Conservation (phyloP, 2,888 invertebrate genomes). For the Philonicus albiceps region DNA sequence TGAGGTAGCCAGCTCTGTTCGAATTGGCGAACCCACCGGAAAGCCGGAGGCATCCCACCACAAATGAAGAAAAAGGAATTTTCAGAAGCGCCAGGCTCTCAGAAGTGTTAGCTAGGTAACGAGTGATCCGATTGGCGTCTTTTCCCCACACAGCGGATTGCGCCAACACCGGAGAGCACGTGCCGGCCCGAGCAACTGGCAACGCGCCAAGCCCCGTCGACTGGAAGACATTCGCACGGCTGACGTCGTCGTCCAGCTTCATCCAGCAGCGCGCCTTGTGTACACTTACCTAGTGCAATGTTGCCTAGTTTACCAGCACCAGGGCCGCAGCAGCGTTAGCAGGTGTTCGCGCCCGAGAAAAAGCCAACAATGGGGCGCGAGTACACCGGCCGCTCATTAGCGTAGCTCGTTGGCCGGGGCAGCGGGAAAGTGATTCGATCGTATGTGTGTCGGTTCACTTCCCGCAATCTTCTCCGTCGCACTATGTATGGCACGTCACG, state of each 20-base stretch:
- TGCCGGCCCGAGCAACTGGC: neutral
- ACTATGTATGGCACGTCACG: too few species aligned
- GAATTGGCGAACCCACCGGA: neutral
- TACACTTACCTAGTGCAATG: conserved; percentile 55
- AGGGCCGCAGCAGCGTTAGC: conserved; percentile 46
- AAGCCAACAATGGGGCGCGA: neutral
- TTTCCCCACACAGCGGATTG: neutral
- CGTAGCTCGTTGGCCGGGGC: neutral
- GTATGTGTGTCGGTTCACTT: neutral
- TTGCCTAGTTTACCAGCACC: conserved; percentile 56
- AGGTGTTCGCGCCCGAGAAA: neutral
- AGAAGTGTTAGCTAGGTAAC: neutral
- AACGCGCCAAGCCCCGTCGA: neutral
- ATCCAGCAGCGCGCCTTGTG: neutral
- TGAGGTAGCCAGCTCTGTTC: neutral
- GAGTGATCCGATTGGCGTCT: neutral
- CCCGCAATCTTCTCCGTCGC: neutral
- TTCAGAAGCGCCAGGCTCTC: conserved; percentile 21
- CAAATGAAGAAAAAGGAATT: conserved; percentile 48
- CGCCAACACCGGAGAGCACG: neutral
- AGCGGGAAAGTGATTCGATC: neutral
- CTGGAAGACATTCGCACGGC: neutral
- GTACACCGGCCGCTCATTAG: neutral
- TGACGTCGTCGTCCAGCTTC: neutral
- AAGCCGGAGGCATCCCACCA: conserved; percentile 43